phyloP scores from a whole-genome alignment of 2,113 vertebrate genomes.

The Eulemur macaco region DNA sequence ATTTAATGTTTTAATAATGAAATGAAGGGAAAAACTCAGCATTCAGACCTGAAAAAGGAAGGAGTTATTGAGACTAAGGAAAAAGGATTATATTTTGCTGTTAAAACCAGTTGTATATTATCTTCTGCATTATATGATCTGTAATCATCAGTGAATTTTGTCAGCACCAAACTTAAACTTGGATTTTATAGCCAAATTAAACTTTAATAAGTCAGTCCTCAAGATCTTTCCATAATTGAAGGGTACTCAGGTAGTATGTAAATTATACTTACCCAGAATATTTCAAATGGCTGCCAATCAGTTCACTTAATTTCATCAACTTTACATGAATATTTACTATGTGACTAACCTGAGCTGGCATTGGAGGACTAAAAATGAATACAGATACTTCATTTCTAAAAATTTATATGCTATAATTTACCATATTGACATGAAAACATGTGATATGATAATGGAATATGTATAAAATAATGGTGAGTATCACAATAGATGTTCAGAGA shows the following conservation, averaged over 20 bases:
- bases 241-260: background rate
- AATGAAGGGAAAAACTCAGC: background rate
- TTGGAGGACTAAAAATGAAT: background rate
- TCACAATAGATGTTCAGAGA: background rate
- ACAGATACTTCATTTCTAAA: background rate
- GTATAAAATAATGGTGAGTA: background rate
- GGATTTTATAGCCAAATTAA: conserved; percentile 13
- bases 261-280: background rate
- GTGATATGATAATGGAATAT: background rate
- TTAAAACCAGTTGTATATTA: background rate
- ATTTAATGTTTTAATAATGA: background rate
- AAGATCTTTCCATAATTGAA: background rate
- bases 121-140: background rate
- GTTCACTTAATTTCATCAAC: background rate
- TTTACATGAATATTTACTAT: background rate
- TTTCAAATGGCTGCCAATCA: background rate
- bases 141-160: background rate
- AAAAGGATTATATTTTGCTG: background rate
- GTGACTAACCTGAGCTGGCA: background rate
- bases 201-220: background rate
- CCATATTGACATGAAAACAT: background rate
- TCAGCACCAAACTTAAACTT: background rate
- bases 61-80: background rate
- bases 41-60: background rate
- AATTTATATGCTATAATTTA: background rate